phyloP scores from a whole-genome alignment of 2,888 invertebrate species.

The Leucophora obtusa region DNA sequence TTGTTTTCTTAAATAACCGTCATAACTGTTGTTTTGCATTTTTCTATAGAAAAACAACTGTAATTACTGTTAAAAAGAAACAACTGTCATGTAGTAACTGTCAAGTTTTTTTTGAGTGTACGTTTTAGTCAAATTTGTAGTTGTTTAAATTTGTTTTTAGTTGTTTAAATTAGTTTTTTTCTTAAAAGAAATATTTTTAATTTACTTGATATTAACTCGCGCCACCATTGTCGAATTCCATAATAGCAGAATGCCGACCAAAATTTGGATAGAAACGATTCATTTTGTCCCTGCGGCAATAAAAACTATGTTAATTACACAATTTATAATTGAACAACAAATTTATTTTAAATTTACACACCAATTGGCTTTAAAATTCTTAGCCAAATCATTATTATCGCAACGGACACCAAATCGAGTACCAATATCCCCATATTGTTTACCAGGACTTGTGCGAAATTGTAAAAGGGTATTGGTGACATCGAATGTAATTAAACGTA shows the following conservation, averaged over 20 bases:
- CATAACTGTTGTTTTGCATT: too few species aligned
- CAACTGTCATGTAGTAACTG: too few species aligned
- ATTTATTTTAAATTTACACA: conserved; percentile 68
- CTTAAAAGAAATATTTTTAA: too few species aligned
- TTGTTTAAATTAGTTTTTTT: too few species aligned
- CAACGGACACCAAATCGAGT: conserved; percentile 84
- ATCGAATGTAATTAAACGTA: conserved; percentile 88
- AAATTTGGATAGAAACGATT: conserved; percentile 88
- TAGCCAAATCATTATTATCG: conserved; percentile 81
- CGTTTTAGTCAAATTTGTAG: too few species aligned
- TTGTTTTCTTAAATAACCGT: too few species aligned
- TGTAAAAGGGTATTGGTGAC: conserved; percentile 90
- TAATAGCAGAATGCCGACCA: conserved; percentile 82
- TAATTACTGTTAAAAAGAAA: too few species aligned
- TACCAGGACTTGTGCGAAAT: conserved; percentile 84
- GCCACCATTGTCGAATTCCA: conserved; percentile 92
- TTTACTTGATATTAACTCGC: conserved; percentile 77
- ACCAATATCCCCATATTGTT: conserved; percentile 87
- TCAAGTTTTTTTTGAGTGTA: too few species aligned
- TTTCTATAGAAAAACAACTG: too few species aligned
- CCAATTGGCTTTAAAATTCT: conserved; percentile 84
- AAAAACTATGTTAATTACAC: background rate
- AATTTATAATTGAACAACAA: conserved; percentile 2
- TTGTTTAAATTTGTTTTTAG: too few species aligned
- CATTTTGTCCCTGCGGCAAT: conserved; percentile 79